Evolutionary conservation across 2,113 vertebrate genomes (phyloP).

Genomic region (Phrynosoma platyrhinos): DNA sequence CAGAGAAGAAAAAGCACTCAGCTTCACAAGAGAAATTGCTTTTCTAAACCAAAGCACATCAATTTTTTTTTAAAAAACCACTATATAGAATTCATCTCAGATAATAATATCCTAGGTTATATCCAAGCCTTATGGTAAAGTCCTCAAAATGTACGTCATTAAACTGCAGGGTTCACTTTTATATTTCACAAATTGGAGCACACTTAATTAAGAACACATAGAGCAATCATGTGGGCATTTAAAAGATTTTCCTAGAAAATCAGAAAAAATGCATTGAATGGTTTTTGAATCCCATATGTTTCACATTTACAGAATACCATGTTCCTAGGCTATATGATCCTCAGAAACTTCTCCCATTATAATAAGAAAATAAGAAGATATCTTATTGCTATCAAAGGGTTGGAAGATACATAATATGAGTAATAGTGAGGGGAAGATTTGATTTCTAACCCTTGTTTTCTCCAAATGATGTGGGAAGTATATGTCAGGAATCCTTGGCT

Average conservation of each 20-base stretch:
- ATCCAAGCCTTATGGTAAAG: conserved; percentile 22
- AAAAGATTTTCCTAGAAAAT: conserved; percentile 56
- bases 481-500: background rate
- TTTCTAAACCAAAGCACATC: conserved; percentile 15
- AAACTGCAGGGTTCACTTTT: conserved; percentile 38
- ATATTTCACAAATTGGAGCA: conserved; percentile 45
- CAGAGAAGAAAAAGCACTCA: background rate
- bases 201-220: conserved; percentile 26
- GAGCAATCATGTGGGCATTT: conserved; percentile 30
- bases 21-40: conserved; percentile 17
- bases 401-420: conserved; percentile 37
- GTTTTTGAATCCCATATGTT: conserved; percentile 71
- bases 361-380: no score
- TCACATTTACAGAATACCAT: conserved; percentile 55
- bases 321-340: conserved; percentile 49
- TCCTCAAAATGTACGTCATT: conserved; percentile 26
- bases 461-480: background rate
- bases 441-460: background rate
- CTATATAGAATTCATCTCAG: conserved; percentile 17
- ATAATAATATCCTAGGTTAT: background rate
- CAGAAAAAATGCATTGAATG: conserved; percentile 49
- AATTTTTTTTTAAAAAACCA: background rate
- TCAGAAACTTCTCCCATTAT: no score
- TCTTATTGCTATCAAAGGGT: background rate
- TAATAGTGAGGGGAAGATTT: no score